Base-by-base conservation (phyloP, 1,140 invertebrate species). In the Tribolium castaneum region DNA sequence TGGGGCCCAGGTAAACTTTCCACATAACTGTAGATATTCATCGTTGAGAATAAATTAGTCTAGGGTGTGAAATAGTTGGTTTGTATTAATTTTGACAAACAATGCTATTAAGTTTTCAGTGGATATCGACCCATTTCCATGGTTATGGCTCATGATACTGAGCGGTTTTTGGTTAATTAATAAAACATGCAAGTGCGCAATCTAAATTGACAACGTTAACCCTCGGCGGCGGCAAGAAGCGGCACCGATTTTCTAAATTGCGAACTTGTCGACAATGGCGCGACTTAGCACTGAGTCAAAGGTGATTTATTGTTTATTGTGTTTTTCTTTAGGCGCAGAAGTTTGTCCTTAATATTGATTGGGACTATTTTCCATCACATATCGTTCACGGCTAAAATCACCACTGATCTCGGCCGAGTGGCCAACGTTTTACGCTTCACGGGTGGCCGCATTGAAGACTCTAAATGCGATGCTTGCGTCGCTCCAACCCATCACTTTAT, bases 81-180 rank as follows among this genome's bases (percentile, higher is more conserved):
- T 66, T 66, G 25, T 66, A 35, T 66, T 66, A 66, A 66, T 66
- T 66, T 66, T 66, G 59, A 66, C 59, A 66, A 66, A 66, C 59
- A 66, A 66, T 66, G 59, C 59, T 35, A 59, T 66, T 66, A 66
- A 66, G 59, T 66, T 66, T 66, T 66, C 59, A 35, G 59, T 12
- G 16, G 59, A 35, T 66, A 66, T 66, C 59, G 59, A 66, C n/a
- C 30, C 59, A 14, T 12, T 66, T 35, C 25, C 12, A 35, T 14
- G 59, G 30, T 66, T 59, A 59, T 59, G 54, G 5, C 54, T 59
- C 54, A 30, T 66, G 19, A 66, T 35, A 12, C 19, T 35, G 30
- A 25, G 59, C 59, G 59, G 30, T 35, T 66, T 66, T 66, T 35
- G 59, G 59, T 66, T 66, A 66, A 66, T 66, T 66, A 66, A 66